These are phyloP conservation scores for Ormyrus labotus DNA, from an alignment of 2,888 invertebrate genomes.

Conservation along the genomic window DNA sequence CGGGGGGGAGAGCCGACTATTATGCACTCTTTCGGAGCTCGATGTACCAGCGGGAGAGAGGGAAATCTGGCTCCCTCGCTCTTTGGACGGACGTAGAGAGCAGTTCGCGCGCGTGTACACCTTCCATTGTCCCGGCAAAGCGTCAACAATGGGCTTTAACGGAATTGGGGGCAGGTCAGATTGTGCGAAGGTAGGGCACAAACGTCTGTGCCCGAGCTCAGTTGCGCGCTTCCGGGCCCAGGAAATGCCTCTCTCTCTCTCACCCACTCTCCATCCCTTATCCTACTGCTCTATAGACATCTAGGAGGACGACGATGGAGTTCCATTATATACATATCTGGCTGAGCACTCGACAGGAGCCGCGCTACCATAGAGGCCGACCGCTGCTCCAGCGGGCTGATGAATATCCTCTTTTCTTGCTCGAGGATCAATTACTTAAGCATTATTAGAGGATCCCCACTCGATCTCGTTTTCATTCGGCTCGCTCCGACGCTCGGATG, in stretches of 20 bases:
- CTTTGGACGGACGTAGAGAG: not conserved
- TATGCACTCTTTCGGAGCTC: too few species aligned
- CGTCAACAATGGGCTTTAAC: slow-evolving; percentile 43
- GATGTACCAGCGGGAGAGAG: too few species aligned
- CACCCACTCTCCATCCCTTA: not conserved
- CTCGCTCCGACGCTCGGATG: not conserved
- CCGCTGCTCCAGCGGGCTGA: not conserved
- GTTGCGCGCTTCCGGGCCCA: slow-evolving; percentile 37
- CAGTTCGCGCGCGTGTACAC: slow-evolving; percentile 20
- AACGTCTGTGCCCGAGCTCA: not conserved
- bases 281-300: not conserved
- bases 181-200: slow-evolving; percentile 17
- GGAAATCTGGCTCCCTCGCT: not conserved
- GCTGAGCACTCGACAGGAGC: not conserved
- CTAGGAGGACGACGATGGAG: not conserved
- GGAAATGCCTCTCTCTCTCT: slow-evolving; percentile 37
- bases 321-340: slow-evolving; percentile 26
- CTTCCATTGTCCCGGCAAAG: slow-evolving; percentile 39
- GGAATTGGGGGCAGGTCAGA: slow-evolving; percentile 49
- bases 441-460: slow-evolving; percentile 10
- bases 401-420: slow-evolving; percentile 27
- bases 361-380: not conserved
- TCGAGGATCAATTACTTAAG: slow-evolving; percentile 42
- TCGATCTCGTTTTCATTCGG: slow-evolving; percentile 21
- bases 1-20: too few species aligned